Evolutionary conservation across 2,888 invertebrate genomes (phyloP).

Genomic region (Caenorhabditis sulstoni): DNA sequence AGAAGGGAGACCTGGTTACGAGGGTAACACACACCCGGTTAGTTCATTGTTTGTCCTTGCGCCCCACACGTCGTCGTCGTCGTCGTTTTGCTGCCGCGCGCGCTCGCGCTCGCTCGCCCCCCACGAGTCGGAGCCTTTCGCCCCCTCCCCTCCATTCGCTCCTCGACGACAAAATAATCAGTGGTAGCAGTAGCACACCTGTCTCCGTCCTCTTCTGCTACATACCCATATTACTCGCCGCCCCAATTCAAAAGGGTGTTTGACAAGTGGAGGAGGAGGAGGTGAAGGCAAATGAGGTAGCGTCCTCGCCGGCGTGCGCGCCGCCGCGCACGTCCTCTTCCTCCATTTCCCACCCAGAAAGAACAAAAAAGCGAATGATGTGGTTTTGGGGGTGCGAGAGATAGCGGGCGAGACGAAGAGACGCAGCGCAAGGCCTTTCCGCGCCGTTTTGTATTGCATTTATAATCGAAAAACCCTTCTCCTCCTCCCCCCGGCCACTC

Average conservation of each 20-base stretch:
- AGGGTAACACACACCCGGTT: slow-evolving; percentile 54
- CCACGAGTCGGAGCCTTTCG: too few relatives aligned
- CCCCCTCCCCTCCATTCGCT: too few relatives aligned
- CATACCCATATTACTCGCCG: slow-evolving; percentile 18
- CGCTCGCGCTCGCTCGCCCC: slow-evolving; percentile 13
- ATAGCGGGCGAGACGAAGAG: slow-evolving; percentile 39
- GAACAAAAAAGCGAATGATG: slow-evolving; percentile 50
- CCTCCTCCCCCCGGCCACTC: slow-evolving; percentile 1
- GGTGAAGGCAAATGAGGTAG: slow-evolving; percentile 33
- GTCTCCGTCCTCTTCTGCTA: not conserved
- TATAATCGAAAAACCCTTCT: slow-evolving; percentile 50
- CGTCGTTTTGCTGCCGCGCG: slow-evolving; percentile 4
- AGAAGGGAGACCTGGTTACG: slow-evolving; percentile 25
- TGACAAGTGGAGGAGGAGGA: not conserved
- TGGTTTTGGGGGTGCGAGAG: too few relatives aligned
- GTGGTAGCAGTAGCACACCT: slow-evolving; percentile 27
- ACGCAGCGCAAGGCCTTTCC: slow-evolving; percentile 24
- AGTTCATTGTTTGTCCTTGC: slow-evolving; percentile 44
- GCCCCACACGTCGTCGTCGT: slow-evolving; percentile 11
- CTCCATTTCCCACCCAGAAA: slow-evolving; percentile 36
- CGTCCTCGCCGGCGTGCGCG: slow-evolving; percentile 17
- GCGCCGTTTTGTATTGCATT: slow-evolving; percentile 57
- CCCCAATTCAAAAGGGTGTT: slow-evolving; percentile 45
- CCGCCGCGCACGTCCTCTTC: too few relatives aligned
- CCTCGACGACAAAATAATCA: slow-evolving; percentile 49